Evolutionary conservation across 2,888 invertebrate species (phyloP), one percentile per base, ranked within the genome.

Genomic region (Prosapia bicincta): DNA sequence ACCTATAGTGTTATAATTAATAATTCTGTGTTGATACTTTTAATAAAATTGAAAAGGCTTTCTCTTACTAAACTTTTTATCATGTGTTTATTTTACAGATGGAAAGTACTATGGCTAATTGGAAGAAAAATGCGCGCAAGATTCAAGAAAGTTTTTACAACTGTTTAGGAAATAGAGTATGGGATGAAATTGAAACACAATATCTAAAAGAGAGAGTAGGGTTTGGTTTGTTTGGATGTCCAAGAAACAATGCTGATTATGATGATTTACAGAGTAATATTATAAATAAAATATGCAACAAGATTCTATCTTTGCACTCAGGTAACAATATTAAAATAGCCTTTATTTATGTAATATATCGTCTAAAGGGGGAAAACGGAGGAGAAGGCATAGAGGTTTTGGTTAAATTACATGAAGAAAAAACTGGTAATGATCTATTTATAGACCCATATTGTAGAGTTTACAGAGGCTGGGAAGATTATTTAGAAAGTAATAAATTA

Each of bases 61-160:
- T n/a, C n/a, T n/a, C n/a, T n/a, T n/a, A n/a, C n/a, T n/a, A n/a
- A n/a, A n/a, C n/a, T n/a, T n/a, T n/a, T n/a, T n/a, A n/a, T n/a
- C n/a, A n/a, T n/a, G n/a, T n/a, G n/a, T 30, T 69, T 71, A 26
- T 67, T 5, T 73, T 73, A 15, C 54, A 73, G 73, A 73, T 73
- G 73, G 54, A 38, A 25, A 69, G 68, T 1, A 69, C 67, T 25
- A 13, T 73, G n/a, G 26, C 43, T 3, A 43, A 68, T 20, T 76
- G 76, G 76, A 76, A 38, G 38, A 76, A 66, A 25, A 24, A 66
- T 26, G 72, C 76, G 15, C 43, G 76, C n/a, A 76, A 70, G 24
- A 70, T 73, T 66, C 76, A 76, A 66, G 73, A 76, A 69, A 69
- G 70, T 66, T 72, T 30, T 13, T 76, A 73, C 70, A 73, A 76